These are phyloP conservation scores for Drosophila teissieri DNA, from an alignment of 1,140 invertebrate genomes.

Conservation along the genomic window DNA sequence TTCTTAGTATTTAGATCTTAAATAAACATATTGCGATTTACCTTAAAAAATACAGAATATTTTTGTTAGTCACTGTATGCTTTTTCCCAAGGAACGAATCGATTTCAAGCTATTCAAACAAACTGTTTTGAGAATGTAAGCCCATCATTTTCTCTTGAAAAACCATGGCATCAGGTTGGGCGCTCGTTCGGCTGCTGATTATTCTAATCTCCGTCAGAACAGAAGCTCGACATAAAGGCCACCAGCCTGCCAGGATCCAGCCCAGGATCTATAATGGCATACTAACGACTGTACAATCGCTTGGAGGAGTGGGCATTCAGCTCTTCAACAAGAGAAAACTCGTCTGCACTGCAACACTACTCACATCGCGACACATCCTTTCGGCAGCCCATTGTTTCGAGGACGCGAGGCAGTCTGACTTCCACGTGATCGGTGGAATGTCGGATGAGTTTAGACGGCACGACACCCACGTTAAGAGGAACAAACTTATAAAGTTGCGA, in stretches of 20 bases:
- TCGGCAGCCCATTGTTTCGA: slow-evolving; percentile 49
- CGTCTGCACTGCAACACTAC: slow-evolving; percentile 29
- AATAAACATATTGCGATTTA: too few species aligned
- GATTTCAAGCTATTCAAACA: slow-evolving; percentile 1
- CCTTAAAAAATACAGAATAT: fast-evolving
- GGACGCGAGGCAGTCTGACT: not conserved
- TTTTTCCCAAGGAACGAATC: slow-evolving; percentile 21
- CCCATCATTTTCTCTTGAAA: not conserved
- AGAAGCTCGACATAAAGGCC: not conserved
- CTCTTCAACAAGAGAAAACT: slow-evolving; percentile 7
- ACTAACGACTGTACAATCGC: not conserved
- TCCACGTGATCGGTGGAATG: slow-evolving; percentile 29
- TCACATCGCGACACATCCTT: slow-evolving; percentile 26
- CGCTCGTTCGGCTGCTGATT: not conserved
- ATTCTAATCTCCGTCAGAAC: not conserved
- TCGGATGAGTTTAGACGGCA: not conserved
- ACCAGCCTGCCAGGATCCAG: not conserved
- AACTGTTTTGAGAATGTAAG: not conserved
- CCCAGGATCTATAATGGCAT: slow-evolving; percentile 33
- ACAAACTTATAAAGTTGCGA: slow-evolving; percentile 2
- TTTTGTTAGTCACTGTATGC: not conserved
- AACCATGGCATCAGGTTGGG: slow-evolving; percentile 10
- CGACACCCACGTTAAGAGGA: not conserved
- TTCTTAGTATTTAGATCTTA: too few species aligned
- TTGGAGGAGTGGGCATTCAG: slow-evolving; percentile 45